phyloP scores from a whole-genome alignment of 1,140 invertebrate species.

The Drosophila willistoni region DNA sequence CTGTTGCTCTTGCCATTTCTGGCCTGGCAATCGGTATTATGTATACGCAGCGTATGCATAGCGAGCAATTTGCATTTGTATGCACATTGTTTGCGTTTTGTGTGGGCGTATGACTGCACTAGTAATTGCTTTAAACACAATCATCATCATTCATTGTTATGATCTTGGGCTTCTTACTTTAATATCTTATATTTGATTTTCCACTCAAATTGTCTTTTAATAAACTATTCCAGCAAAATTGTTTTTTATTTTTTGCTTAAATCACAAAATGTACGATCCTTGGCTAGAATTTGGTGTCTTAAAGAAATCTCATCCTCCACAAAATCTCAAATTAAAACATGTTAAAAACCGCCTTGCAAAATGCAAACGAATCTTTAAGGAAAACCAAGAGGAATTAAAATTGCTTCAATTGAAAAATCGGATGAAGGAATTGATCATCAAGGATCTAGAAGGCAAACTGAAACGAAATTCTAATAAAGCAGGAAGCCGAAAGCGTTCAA shows the following conservation, averaged over 20 bases:
- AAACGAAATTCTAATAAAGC: too few relatives aligned
- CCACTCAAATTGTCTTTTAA: constrained; percentile 46
- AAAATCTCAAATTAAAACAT: not conserved
- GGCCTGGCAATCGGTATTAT: constrained; percentile 69
- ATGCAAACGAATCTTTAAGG: not conserved
- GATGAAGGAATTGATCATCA: constrained; percentile 37
- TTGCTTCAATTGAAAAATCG: constrained; percentile 21
- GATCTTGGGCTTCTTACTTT: constrained; percentile 19
- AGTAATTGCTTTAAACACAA: constrained; percentile 78
- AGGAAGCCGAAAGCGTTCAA: not conserved
- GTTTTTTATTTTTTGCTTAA: constrained; percentile 18
- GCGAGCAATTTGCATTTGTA: constrained; percentile 75
- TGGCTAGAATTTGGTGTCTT: constrained; percentile 38
- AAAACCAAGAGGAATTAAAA: constrained; percentile 3
- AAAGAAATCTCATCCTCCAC: not conserved
- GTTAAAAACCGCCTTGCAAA: constrained; percentile 22
- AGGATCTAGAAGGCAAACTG: constrained; percentile 3
- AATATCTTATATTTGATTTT: constrained; percentile 65
- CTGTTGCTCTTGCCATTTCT: constrained; percentile 26
- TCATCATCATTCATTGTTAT: constrained; percentile 42
- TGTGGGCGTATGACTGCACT: constrained; percentile 26
- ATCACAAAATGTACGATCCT: constrained; percentile 33
- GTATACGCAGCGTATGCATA: constrained; percentile 74
- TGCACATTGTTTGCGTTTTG: constrained; percentile 63
- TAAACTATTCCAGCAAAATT: constrained; percentile 11